These are phyloP conservation scores for Tolypeutes matacus DNA, from an alignment of 2,797 vertebrate species.

Conservation along the genomic window DNA sequence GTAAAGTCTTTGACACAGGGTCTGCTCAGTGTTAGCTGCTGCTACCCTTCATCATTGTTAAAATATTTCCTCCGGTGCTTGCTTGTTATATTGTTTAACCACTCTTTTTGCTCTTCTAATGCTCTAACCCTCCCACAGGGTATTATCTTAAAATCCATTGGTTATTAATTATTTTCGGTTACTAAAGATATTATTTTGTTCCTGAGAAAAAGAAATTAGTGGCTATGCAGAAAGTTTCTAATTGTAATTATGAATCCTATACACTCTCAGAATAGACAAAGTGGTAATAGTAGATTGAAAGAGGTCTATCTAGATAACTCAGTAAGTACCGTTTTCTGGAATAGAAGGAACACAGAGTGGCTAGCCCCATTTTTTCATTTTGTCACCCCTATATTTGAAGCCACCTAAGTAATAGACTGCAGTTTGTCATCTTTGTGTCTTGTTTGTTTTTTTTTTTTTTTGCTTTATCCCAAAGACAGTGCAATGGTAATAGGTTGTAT, in stretches of 20 bases:
- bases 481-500: not conserved
- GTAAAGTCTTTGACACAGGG: not conserved
- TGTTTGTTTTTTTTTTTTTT: not conserved
- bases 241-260: not conserved
- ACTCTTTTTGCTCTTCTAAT: not conserved
- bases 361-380: not conserved
- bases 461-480: constrained; percentile 28
- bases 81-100: not conserved
- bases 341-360: not conserved
- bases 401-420: not conserved
- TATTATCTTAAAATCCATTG: not conserved
- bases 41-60: not conserved
- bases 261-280: not conserved
- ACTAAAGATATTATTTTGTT: constrained; percentile 54
- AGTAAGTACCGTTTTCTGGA: not conserved
- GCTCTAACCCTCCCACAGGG: not conserved
- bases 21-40: not conserved
- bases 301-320: constrained; percentile 14
- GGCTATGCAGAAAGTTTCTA: not conserved
- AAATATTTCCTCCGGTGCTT: not conserved
- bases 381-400: not conserved
- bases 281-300: not conserved
- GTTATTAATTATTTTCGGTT: constrained; percentile 26
- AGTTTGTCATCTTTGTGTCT: not conserved
- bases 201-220: constrained; percentile 4